Evolutionary conservation across 2,797 vertebrate species (phyloP).

Genomic region (Dipus sagitta): DNA sequence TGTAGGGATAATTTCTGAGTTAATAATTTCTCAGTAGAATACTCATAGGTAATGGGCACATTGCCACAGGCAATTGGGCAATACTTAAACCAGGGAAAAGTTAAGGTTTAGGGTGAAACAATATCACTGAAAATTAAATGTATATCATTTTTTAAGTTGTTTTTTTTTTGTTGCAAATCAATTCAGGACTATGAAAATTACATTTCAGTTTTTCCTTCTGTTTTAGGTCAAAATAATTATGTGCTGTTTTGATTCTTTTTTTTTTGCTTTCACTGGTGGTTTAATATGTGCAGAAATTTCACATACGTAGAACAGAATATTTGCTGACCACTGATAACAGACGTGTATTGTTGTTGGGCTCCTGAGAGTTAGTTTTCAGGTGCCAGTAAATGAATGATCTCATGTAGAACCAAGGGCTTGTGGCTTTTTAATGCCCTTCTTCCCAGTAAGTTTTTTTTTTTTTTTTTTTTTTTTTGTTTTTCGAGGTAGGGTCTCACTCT

Average conservation of each 20-base stretch:
- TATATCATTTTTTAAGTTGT: neutral
- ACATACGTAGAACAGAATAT: too few species aligned
- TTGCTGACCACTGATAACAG: neutral
- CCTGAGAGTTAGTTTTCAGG: neutral
- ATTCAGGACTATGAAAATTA: neutral
- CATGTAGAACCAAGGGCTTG: neutral
- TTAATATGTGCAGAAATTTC: neutral
- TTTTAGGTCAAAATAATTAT: conserved; percentile 34
- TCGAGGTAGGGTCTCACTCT: too few species aligned
- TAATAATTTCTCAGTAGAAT: conserved; percentile 60
- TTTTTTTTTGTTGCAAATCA: neutral
- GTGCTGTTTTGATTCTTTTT: neutral
- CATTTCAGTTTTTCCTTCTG: conserved; percentile 15
- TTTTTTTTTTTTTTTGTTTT: too few species aligned
- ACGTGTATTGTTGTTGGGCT: neutral
- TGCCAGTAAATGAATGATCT: neutral
- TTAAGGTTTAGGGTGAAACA: conserved; percentile 6
- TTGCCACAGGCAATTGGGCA: neutral
- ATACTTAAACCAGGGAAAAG: conserved; percentile 46
- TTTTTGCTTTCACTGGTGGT: neutral
- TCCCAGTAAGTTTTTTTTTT: neutral
- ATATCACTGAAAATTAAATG: conserved; percentile 16
- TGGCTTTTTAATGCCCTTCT: neutral
- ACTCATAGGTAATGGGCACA: neutral
- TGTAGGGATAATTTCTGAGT: conserved; percentile 55